A percentile compares a stretch with the other conserved stretches of the same genome.
phyloP scores from a whole-genome alignment of 2,888 invertebrate genomes.

The Sialis lutaria region DNA sequence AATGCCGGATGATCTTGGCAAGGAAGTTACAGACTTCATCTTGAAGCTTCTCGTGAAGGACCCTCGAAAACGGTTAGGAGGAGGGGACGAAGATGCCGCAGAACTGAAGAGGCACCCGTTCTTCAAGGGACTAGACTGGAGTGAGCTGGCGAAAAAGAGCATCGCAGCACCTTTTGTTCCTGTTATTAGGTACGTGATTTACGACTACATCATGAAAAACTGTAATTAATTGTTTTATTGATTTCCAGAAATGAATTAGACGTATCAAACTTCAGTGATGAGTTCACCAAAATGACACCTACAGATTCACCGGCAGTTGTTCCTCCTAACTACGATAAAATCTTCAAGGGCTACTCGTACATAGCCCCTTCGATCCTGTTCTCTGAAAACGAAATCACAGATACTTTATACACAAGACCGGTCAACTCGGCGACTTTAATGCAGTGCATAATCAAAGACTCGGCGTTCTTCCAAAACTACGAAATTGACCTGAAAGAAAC shows the following conservation, averaged over 20 bases:
- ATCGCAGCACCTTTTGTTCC: constrained; percentile 83
- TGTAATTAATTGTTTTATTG: constrained; percentile 1
- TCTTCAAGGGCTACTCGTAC: constrained; percentile 89
- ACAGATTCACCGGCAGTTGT: constrained; percentile 83
- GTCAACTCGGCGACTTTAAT: constrained; percentile 13
- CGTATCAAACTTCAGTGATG: constrained; percentile 91
- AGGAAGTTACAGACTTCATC: constrained; percentile 61
- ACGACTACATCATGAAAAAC: background rate
- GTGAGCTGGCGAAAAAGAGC: constrained; percentile 55
- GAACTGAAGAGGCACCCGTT: constrained; percentile 84
- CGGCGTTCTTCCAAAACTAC: constrained; percentile 73
- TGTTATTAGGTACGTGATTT: constrained; percentile 34
- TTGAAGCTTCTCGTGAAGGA: constrained; percentile 74
- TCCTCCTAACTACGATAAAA: constrained; percentile 68
- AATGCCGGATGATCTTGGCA: constrained; percentile 67
- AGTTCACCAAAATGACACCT: constrained; percentile 85
- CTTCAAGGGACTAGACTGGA: constrained; percentile 76
- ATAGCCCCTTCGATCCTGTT: constrained; percentile 84
- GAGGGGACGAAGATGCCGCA: constrained; percentile 65
- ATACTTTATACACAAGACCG: constrained; percentile 46
- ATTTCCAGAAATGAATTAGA: constrained; percentile 57
- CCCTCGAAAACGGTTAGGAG: constrained; percentile 72
- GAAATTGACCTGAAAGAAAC: constrained; percentile 50
- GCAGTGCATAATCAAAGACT: constrained; percentile 32
- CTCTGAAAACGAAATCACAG: constrained; percentile 58